Evolutionary conservation across 1,140 invertebrate species (phyloP).

Genomic region (Leptopilina clavipes): DNA sequence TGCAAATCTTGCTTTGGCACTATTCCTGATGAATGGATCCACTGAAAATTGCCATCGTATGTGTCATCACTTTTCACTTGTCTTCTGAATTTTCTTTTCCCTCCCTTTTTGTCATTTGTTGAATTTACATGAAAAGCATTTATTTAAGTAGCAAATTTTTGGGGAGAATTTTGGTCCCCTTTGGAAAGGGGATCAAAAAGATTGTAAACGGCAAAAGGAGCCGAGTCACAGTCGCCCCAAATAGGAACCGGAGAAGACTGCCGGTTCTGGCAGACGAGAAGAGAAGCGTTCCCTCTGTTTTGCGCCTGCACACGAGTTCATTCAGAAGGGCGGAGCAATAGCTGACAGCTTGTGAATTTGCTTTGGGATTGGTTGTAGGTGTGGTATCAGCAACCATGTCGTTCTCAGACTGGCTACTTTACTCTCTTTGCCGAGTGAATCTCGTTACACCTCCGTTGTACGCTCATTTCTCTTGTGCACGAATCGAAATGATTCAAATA

Average conservation of each 20-base stretch:
- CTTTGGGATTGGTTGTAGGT: conserved; percentile 55
- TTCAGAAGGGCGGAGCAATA: conserved; percentile 54
- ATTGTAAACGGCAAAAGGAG: too few species aligned
- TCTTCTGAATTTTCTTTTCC: too few species aligned
- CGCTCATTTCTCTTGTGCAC: conserved; percentile 13
- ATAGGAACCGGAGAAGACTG: conserved; percentile 68
- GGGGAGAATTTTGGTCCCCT: too few species aligned
- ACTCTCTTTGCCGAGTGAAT: conserved; percentile 49
- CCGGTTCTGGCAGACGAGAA: conserved; percentile 38
- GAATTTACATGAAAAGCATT: too few species aligned
- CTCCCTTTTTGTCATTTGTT: too few species aligned
- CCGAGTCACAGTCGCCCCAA: conserved; percentile 61
- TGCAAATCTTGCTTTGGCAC: not conserved
- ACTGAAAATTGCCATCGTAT: too few species aligned
- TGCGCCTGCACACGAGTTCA: conserved; percentile 54
- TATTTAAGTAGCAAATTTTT: too few species aligned
- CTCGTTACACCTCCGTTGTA: conserved; percentile 53
- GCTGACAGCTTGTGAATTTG: conserved; percentile 42
- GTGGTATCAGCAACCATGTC: conserved; percentile 56
- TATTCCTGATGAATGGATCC: too few species aligned
- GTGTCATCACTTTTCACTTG: too few species aligned
- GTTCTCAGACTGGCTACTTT: conserved; percentile 49
- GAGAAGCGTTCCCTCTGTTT: conserved; percentile 49
- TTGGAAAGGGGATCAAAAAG: too few species aligned
- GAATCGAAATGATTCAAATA: conserved; percentile 2